Evolutionary conservation across 2,113 vertebrate species (phyloP), one percentile per base, ranked within the genome.

Genomic region (human (Homo sapiens)): DNA sequence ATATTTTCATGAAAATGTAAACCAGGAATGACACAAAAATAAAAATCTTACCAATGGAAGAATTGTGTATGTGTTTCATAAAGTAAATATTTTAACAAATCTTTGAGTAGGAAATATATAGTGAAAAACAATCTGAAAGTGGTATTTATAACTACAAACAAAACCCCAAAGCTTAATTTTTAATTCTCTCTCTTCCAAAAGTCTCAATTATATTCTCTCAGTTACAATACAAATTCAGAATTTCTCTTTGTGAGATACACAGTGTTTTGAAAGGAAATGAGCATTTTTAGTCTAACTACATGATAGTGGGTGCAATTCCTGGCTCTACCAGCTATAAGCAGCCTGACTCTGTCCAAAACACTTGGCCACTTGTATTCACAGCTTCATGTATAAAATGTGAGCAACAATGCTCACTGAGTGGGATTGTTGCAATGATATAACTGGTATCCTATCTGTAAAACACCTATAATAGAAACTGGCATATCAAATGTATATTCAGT

Each of bases 1-100:
- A 72, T 59, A 66, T 86, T 95, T 89, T n/a, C 35, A 82, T 88
- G 82, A 86, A 97, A 96, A 86, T 84, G 30, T 86, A 96, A 93
- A 86, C 38, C 48, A 86, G 57, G 79, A 79, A 1, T 22, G 75
- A 93, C 78, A 57, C 22, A 48, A 94, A 64, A 92, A 59, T 81
- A 64, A 66, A 75, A 57, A 78, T 59, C 45, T 75, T 90, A 25
- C 40, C 64, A 75, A 17, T 90, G 35, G 22, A 59, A 35, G 30
- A 90, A 59, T 57, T 50, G 52, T 45, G 22, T 73, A 13, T 50
- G 32, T 76, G 3, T 79, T 94, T 83, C 64, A 38, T 79, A 93
- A 89, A 87, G 61, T 32, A 89, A 92, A 84, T 75, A 66, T 64
- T 86, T 57, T 1, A 50, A 59, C 86, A 93, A 94, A 70, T 75